Percentiles rank a stretch among this genome's conserved stretches.
phyloP scores from a whole-genome alignment of 1,140 invertebrate genomes.

The Drosophila lowei region DNA sequence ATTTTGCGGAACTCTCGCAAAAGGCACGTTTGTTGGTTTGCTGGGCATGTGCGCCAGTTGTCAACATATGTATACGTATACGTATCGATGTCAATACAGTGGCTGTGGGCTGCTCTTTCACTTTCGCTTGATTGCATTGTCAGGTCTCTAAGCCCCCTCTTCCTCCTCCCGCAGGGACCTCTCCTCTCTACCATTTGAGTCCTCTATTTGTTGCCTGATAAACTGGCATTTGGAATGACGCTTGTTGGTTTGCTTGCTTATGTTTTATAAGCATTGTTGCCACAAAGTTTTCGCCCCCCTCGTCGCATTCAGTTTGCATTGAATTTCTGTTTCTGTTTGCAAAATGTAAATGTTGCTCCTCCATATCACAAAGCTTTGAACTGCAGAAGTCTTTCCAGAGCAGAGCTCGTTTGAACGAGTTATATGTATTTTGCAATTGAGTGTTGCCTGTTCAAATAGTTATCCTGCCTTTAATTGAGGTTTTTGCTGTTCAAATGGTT shows the following conservation, averaged over 20 bases:
- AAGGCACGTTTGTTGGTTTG: too few relatives aligned
- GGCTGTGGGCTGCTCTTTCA: conserved; percentile 33
- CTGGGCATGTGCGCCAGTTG: conserved; percentile 47
- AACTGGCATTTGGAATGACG: conserved; percentile 57
- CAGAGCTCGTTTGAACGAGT: too few relatives aligned
- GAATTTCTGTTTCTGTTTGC: conserved; percentile 56
- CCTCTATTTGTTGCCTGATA: conserved; percentile 42
- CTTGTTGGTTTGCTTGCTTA: conserved; percentile 69
- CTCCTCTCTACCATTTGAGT: background rate
- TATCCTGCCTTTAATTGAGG: conserved; percentile 28
- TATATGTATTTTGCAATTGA: conserved; percentile 1
- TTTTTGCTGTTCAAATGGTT: background rate
- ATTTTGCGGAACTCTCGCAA: too few relatives aligned
- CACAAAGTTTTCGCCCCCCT: conserved; percentile 30
- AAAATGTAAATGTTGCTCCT: conserved; percentile 75
- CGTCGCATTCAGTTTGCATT: conserved; percentile 56
- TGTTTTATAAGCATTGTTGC: conserved; percentile 74
- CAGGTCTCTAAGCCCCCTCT: conserved; percentile 23
- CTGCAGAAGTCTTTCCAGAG: background rate
- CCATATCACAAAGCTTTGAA: conserved; percentile 52
- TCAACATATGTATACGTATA: conserved; percentile 15
- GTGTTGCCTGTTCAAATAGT: conserved; percentile 9
- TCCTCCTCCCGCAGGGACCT: background rate
- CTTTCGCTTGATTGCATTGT: conserved; percentile 67
- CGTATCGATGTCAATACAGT: conserved; percentile 40